Evolutionary conservation across 2,113 vertebrate species (phyloP), one percentile per base, ranked within the genome.

Genomic region (Lasiurus borealis): DNA sequence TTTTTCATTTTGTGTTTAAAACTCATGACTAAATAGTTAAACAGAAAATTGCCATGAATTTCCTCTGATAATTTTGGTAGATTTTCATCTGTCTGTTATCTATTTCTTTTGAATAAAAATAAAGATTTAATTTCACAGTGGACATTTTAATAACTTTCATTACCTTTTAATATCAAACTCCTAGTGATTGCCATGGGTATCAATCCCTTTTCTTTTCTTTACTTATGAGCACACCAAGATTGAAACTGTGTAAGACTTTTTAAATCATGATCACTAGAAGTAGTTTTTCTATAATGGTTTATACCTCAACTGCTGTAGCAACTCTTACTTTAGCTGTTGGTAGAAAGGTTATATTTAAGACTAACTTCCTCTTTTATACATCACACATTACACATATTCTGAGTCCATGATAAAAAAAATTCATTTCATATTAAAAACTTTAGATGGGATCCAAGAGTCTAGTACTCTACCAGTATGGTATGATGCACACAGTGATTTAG

Each of bases 41-140:
- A 31, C 36, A 34, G 40, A 48, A 83, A 93, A 69, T 89, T 34
- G 29, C 0, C 13, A 11, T 44, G 8, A 21, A 31, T 34, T 59
- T 11, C 4, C 52, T 87, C 31, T 34, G 13, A 2, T 59, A 75
- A 95, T 36, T 25, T 78, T 69, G n/a, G 12, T 69, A 81, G n/a
- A 85, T 50, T 76, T 62, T 75, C 18, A 77, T 59, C 25, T 75
- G 29, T 62, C 29, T 40, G 77, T 72, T 57, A 34, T 31, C 66
- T 85, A 54, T 64, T 76, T 66, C 3, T 92, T 72, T 88, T 93
- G 4, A 80, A 59, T 86, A 85, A 66, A 92, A 84, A 31, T 62
- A 44, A 0, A 78, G 25, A 50, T 81, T 83, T 83, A 69, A 44
- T 95, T 59, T 95, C 46, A 80, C 7, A 73, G 25, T 46, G 44